phyloP scores from a whole-genome alignment of 2,888 invertebrate species.

The Gymnosoma rotundatum region DNA sequence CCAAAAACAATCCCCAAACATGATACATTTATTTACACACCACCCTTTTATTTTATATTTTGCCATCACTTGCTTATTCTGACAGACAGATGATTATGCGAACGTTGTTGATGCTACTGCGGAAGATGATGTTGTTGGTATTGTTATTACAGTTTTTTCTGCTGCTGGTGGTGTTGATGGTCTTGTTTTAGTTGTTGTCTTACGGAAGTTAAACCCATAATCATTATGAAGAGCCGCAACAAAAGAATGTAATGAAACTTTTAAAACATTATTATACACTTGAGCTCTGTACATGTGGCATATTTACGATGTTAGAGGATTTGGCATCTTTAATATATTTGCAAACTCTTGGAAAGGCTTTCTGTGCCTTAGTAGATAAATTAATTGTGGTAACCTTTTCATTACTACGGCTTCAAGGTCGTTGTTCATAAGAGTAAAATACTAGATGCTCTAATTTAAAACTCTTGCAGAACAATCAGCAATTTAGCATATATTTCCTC shows the following conservation, averaged over 20 bases:
- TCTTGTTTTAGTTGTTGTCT: slow-evolving; percentile 68
- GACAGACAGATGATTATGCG: slow-evolving; percentile 24
- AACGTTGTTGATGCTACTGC: slow-evolving; percentile 29
- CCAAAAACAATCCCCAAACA: slow-evolving; percentile 33
- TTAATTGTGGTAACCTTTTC: no score
- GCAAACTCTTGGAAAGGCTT: background rate
- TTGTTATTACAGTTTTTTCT: slow-evolving; percentile 26
- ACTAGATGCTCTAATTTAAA: no score
- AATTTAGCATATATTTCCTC: no score
- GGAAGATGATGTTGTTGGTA: slow-evolving; percentile 40
- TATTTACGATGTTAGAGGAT: slow-evolving; percentile 16
- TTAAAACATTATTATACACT: slow-evolving; percentile 54
- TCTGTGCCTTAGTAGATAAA: no score
- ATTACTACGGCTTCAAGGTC: no score
- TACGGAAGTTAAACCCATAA: slow-evolving; percentile 75
- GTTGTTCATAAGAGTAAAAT: no score
- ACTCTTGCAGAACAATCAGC: no score
- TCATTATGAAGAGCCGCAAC: slow-evolving; percentile 70
- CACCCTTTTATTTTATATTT: slow-evolving; percentile 44
- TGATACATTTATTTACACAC: slow-evolving; percentile 54
- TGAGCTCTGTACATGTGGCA: slow-evolving; percentile 44
- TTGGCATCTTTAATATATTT: background rate
- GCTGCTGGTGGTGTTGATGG: slow-evolving; percentile 53
- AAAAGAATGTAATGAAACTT: slow-evolving; percentile 61
- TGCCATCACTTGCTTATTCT: background rate